Base-by-base conservation (phyloP, 2,113 vertebrate genomes). In the Myotis brandtii region DNA sequence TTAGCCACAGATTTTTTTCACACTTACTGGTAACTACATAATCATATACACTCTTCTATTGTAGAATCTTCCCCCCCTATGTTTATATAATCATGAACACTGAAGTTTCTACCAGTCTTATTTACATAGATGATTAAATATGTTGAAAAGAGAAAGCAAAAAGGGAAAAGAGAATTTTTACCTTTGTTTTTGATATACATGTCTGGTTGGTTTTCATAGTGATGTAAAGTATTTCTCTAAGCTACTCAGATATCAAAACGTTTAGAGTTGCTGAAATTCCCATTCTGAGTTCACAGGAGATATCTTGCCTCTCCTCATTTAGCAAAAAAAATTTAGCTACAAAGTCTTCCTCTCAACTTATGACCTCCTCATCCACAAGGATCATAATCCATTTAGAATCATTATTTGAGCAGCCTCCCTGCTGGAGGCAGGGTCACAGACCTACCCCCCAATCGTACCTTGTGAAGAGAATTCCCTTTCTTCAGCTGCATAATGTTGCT, bases 191-290 rank as follows among this genome's bases (percentile, higher is more conserved):
- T 52, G 37, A 50, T 92, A 46, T 72, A 83, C 37, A 32, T 25
- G 18, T 93, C 64, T 93, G 34, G 37, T 32, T 89, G 67, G 16
- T 80, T 91, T 94, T 93, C 64, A 94, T 32, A 80, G 17, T 48
- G 59, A 73, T 84, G 43, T 84, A 84, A 93, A 72, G 69, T 94
- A 92, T 94, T 89, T 92, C 84, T 86, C 66, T 52, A 91, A 92
- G 50, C 80, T 89, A 88, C n/a, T 95, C 80, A 84, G 95, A 94
- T 93, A 94, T 70, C 89, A 95, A 50, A 95, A 91, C 75, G 46
- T 66, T 77, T 83, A 76, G 12, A 92, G n/a, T 67, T 83, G n/a
- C 62, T 86, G 34, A 84, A 95, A 92, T 96, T 95, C 76, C 75
- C 75, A 84, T 91, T 77, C 66, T 67, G 79, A 94, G 91, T 91